Conservation (phyloP, 2,113 vertebrate genomes). For the Potamarius usumacintae region DNA sequence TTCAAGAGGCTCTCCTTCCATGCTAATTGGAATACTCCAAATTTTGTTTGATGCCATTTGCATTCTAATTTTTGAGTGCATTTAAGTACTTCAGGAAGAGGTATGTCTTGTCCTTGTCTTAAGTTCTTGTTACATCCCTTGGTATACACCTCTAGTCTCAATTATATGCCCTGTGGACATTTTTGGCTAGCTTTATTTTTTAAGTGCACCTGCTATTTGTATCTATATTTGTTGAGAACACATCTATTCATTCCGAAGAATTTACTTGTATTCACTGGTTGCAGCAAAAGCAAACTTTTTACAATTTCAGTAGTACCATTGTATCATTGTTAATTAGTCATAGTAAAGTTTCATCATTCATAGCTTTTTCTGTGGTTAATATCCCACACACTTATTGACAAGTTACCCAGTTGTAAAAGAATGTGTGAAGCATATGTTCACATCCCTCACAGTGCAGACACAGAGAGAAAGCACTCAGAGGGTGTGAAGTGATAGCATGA, state of each 20-base stretch:
- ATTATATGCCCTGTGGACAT: background rate
- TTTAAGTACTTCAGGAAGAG: too few species aligned
- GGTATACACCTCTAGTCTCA: background rate
- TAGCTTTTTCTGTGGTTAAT: conserved; percentile 13
- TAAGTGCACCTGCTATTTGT: background rate
- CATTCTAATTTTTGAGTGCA: too few species aligned
- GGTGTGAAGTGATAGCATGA: conserved; percentile 43
- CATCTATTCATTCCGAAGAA: background rate
- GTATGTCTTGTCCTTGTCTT: too few species aligned
- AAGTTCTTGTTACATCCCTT: background rate
- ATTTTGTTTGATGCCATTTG: too few species aligned
- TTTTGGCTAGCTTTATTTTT: background rate
- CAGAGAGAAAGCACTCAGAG: conserved; percentile 11
- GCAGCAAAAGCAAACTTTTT: background rate
- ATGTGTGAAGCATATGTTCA: conserved; percentile 11
- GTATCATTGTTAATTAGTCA: background rate
- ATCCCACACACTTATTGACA: conserved; percentile 24
- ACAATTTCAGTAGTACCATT: background rate
- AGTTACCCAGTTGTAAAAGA: conserved; percentile 18
- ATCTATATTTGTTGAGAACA: background rate
- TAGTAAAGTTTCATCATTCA: background rate
- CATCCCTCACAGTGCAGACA: background rate
- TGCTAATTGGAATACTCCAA: too few species aligned
- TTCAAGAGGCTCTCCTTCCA: too few species aligned
- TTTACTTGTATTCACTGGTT: background rate